Evolutionary conservation across 2,888 invertebrate genomes (phyloP).

Genomic region (Leucania comma): DNA sequence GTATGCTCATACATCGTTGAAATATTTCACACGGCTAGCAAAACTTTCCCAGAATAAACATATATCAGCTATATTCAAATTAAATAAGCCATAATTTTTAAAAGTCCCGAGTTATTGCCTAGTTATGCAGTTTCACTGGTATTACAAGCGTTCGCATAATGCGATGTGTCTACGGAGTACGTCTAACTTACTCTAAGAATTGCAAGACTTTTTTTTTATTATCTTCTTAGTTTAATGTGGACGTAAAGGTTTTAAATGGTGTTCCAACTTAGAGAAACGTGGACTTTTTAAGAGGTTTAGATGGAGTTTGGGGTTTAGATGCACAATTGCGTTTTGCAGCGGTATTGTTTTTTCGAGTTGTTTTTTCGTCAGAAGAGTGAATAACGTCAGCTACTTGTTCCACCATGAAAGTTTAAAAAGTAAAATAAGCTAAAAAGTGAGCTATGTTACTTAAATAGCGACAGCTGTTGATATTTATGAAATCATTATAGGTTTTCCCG

Average conservation of each 20-base stretch:
- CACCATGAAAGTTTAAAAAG: constrained; percentile 26
- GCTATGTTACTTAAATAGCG: constrained; percentile 13
- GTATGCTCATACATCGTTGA: constrained; percentile 55
- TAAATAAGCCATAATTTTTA: constrained; percentile 72
- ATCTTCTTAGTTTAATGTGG: constrained; percentile 39
- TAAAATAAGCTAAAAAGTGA: constrained; percentile 17
- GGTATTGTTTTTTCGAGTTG: constrained; percentile 37
- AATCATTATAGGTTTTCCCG: constrained; percentile 4
- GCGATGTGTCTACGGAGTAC: constrained; percentile 47
- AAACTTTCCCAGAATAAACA: constrained; percentile 60
- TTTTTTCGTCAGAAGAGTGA: constrained; percentile 9
- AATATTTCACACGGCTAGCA: constrained; percentile 54
- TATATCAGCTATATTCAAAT: constrained; percentile 76
- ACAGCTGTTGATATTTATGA: constrained; percentile 6
- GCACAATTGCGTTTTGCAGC: constrained; percentile 24
- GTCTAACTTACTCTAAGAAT: constrained; percentile 45
- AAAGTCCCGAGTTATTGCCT: constrained; percentile 64
- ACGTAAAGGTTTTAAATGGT: constrained; percentile 46
- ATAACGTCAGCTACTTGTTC: constrained; percentile 15
- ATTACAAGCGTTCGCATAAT: constrained; percentile 66
- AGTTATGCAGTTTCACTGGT: constrained; percentile 67
- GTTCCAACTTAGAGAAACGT: constrained; percentile 50
- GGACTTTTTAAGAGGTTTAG: constrained; percentile 39
- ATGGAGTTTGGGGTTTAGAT: constrained; percentile 41
- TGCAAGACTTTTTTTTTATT: constrained; percentile 47